Evolutionary conservation across 1,140 invertebrate genomes (phyloP).

Genomic region (Apis cerana): DNA sequence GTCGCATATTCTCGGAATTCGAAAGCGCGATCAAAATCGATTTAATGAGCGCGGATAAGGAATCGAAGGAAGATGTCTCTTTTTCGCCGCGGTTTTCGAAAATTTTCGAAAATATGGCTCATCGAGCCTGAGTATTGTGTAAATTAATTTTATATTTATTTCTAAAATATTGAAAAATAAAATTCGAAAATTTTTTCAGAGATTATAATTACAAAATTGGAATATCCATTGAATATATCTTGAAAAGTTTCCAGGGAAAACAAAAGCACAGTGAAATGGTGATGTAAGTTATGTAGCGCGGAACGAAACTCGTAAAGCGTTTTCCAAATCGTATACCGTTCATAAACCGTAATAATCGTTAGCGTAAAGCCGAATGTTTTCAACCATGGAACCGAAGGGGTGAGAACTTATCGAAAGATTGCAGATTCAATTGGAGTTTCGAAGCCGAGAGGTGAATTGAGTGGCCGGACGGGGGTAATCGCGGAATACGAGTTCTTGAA

Average conservation of each 20-base stretch:
- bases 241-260: too few species aligned
- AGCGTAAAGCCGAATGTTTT: slow-evolving; percentile 1
- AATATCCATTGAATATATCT: too few species aligned
- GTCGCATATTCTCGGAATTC: slow-evolving; percentile 17
- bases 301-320: background rate
- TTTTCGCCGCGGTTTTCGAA: background rate
- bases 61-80: slow-evolving; percentile 12
- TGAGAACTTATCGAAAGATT: slow-evolving; percentile 34
- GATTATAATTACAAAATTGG: too few species aligned
- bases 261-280: too few species aligned
- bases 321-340: background rate
- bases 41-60: slow-evolving; percentile 27
- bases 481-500: slow-evolving; percentile 48
- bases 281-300: background rate
- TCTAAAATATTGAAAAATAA: too few species aligned
- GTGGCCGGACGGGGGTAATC: slow-evolving; percentile 16
- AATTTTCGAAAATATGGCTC: slow-evolving; percentile 11
- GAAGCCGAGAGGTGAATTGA: background rate
- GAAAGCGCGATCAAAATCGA: slow-evolving; percentile 35
- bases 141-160: too few species aligned
- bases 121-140: background rate
- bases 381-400: background rate
- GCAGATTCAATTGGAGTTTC: slow-evolving; percentile 41
- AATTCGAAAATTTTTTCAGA: too few species aligned
- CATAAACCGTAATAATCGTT: slow-evolving; percentile 13